Percentiles rank a stretch among this genome's conserved stretches.
Conservation (phyloP, 1,140 invertebrate species). For the Parapsyche elsis region DNA sequence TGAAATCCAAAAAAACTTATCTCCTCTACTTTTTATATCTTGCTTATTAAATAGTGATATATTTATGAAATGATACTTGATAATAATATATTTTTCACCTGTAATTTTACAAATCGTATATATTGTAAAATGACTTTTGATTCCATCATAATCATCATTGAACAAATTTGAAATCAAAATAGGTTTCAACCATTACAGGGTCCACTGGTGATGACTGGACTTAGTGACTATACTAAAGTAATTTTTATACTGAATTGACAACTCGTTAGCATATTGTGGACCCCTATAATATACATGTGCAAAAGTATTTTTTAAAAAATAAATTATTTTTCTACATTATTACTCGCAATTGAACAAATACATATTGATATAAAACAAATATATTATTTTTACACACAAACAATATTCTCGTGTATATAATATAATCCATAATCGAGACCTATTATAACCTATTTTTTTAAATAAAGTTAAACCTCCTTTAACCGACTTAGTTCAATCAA, state of each 20-base stretch:
- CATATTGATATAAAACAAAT: neutral
- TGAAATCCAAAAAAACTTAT: constrained; percentile 21
- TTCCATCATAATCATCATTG: constrained; percentile 2
- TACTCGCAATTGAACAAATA: neutral
- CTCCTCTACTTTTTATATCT: constrained; percentile 34
- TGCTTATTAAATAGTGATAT: constrained; percentile 30
- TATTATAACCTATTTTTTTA: too few species aligned
- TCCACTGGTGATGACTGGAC: constrained; percentile 24
- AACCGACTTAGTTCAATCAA: too few species aligned
- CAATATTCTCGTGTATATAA: too few species aligned
- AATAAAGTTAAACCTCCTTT: too few species aligned
- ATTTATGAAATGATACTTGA: constrained; percentile 6
- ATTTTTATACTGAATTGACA: constrained; percentile 37
- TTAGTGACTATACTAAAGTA: constrained; percentile 15
- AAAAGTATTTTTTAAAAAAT: constrained; percentile 1
- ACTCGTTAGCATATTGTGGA: constrained; percentile 21
- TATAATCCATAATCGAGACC: too few species aligned
- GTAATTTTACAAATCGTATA: constrained; percentile 2
- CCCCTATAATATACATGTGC: neutral
- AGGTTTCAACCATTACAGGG: constrained; percentile 24
- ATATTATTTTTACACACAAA: too few species aligned
- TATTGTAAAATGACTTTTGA: constrained; percentile 2
- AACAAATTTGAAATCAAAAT: neutral
- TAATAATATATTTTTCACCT: constrained; percentile 27
- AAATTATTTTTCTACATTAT: constrained; percentile 3